Evolutionary conservation across 2,113 vertebrate genomes (phyloP).

Genomic region (Tautogolabrus adspersus): DNA sequence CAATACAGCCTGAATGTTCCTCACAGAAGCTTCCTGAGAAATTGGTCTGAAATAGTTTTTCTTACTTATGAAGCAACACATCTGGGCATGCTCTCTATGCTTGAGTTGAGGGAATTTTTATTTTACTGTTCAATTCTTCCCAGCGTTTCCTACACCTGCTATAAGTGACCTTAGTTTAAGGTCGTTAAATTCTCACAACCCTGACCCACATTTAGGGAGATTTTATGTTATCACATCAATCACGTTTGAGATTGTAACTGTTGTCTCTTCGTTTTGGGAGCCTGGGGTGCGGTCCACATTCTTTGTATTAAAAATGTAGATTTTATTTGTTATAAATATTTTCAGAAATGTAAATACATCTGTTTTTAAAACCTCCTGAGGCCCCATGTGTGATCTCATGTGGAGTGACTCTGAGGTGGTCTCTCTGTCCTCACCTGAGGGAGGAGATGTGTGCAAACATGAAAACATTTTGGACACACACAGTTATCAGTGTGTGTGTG

Average conservation of each 20-base stretch:
- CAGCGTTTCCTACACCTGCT: neutral
- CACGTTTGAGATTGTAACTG: neutral
- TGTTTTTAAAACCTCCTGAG: neutral
- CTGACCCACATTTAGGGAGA: neutral
- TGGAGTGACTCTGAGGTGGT: constrained; percentile 21
- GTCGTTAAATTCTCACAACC: constrained; percentile 15
- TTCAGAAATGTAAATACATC: constrained; percentile 4
- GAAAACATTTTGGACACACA: constrained; percentile 3
- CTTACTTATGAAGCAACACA: too few species aligned
- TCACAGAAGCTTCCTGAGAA: too few species aligned
- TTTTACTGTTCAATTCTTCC: too few species aligned
- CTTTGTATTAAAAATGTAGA: neutral
- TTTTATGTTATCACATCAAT: neutral
- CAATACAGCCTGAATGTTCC: too few species aligned
- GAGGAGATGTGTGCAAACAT: neutral
- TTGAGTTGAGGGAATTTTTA: too few species aligned
- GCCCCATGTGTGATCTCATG: neutral
- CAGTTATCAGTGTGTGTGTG: neutral
- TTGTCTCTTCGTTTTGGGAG: neutral
- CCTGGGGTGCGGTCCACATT: neutral
- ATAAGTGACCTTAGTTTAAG: neutral
- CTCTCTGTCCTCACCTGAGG: neutral
- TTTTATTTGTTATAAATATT: neutral
- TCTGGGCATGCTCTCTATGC: too few species aligned
- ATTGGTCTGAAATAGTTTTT: too few species aligned